Evolutionary conservation across 2,113 vertebrate species (phyloP).

Genomic region (Onychostruthus taczanowskii): DNA sequence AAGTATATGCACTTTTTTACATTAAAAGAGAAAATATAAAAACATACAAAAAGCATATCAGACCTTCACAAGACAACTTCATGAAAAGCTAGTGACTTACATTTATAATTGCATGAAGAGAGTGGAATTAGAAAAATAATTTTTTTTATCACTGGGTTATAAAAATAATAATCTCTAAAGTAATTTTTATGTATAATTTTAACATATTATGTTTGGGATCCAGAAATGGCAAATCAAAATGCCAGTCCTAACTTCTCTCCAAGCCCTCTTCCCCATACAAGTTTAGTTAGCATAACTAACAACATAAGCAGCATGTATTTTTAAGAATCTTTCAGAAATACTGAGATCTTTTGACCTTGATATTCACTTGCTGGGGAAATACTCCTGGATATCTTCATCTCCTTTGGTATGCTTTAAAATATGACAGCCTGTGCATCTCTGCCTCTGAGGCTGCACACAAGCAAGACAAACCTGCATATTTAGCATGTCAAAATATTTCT

Average conservation of each 20-base stretch:
- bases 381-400: background rate
- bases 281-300: background rate
- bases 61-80: background rate
- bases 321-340: background rate
- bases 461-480: background rate
- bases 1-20: background rate
- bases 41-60: background rate
- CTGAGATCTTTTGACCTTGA: background rate
- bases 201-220: background rate
- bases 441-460: background rate
- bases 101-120: background rate
- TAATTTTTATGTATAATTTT: background rate
- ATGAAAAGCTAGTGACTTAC: background rate
- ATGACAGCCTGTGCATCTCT: background rate
- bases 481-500: background rate
- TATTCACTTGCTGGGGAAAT: background rate
- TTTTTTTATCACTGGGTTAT: background rate
- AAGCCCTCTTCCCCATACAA: background rate
- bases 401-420: background rate
- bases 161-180: background rate
- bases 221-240: background rate
- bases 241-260: background rate
- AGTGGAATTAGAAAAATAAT: background rate
- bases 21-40: background rate
- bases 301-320: rapidly evolving